Evolutionary conservation across 2,888 invertebrate genomes (phyloP), one percentile per base, ranked within the genome.

Genomic region (Xestoiulus laeticollis): DNA sequence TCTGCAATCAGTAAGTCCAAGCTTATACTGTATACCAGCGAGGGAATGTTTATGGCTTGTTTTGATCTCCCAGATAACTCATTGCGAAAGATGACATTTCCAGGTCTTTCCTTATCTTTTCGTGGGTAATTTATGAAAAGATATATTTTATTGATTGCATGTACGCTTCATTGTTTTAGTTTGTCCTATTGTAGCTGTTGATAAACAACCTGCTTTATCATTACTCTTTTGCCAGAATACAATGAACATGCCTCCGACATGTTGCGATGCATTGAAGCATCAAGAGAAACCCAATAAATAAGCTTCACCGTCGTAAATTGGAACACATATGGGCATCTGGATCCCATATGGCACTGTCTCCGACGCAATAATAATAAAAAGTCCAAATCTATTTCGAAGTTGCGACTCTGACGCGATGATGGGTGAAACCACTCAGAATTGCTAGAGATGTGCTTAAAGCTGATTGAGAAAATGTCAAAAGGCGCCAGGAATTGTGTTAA

Each of bases 291-390:
- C 68, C 68, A 68, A 68, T 68, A 68, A 68, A 68, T 68, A 68
- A 68, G 68, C 68, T 6, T 68, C 12, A 26, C 26, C 68, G 68
- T 68, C 68, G 68, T 68, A 68, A 68, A 68, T 68, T 68, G 68
- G 68, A 68, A 26, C 68, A 68, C 68, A 26, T 68, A 68, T 68
- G 68, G 68, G 68, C 68, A 68, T 68, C 68, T 68, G 68, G 68
- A 68, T 68, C 68, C 26, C 68, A 68, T 68, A 68, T 68, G 68
- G 68, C 68, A 22, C 68, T 68, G 68, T 68, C 68, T 68, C 68
- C 68, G 10, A 68, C 68, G 22, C 43, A 85, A 85, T 85, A 33
- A 85, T 33, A 85, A 85, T 85, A 85, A 85, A 85, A 85, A 32
- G 22, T 33, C 38, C 38, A 43, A 38, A 85, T 85, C 85, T 43